Evolutionary conservation across 2,797 vertebrate genomes (phyloP), one percentile per base, ranked within the genome.

Genomic region (Erpetoichthys calabaricus): DNA sequence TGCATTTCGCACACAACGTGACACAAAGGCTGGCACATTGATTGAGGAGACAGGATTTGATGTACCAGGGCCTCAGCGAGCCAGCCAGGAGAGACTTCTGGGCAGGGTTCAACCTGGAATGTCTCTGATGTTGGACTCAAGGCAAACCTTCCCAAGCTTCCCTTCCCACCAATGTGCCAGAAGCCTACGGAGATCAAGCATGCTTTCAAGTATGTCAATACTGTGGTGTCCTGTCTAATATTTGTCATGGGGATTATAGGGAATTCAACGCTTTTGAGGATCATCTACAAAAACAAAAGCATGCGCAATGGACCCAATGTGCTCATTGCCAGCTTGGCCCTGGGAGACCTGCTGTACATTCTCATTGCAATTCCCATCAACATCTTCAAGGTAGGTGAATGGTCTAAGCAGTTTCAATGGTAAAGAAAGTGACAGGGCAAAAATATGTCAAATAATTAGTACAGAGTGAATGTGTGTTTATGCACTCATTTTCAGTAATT

Each of bases 271-370:
- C 81, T 93, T 60, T 81, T 93, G 56, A 75, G 86, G 68, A 93
- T 93, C 75, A 91, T 93, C 59, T 91, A 92, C 67, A 88, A 91
- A 75, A 92, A 92, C 76, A 92, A 93, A 72, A 90, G 90, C 61
- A 92, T 93, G 91, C 87, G 91, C 69, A 93, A 91, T 0, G 88
- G 91, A 7, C 91, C 91, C 3, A 93, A 93, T 0, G 86, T 91
- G 6, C 84, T 93, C 58, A 93, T 93, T 1, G 90, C 88, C 56
- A 91, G 89, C 72, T 70, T 93, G 73, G 91, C 89, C 0, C 79
- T 93, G 0, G 91, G 91, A 3, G 91, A 92, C 69, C 85, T 93
- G 3, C 84, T 93, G 52, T 92, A 91, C 65, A 91, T 93, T 50
- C 77, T 91, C 70, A 90, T 91, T 5, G 82, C 86, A 45, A 86